Evolutionary conservation across 2,888 invertebrate species (phyloP).

Genomic region (Hoplodrina ambigua): DNA sequence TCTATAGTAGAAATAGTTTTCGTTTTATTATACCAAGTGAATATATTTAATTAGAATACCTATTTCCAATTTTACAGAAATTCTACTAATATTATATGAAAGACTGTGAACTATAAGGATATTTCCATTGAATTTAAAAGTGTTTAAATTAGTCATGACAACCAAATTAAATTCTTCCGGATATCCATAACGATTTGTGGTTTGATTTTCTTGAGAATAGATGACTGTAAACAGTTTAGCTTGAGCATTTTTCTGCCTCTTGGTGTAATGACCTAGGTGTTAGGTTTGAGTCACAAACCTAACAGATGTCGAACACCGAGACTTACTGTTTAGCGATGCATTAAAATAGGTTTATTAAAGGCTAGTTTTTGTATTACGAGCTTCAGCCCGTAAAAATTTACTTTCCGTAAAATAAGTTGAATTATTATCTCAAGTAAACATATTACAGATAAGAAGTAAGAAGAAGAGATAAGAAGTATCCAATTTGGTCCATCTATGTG

Average conservation of each 20-base stretch:
- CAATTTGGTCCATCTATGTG: too few relatives aligned
- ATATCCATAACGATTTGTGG: conserved; percentile 13
- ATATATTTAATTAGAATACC: conserved; percentile 6
- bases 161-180: background rate
- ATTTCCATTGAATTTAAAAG: background rate
- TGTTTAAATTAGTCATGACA: conserved; percentile 18
- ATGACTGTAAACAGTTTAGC: conserved; percentile 8
- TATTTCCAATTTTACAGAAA: too few relatives aligned
- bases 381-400: too few relatives aligned
- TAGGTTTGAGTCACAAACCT: conserved; percentile 2
- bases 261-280: background rate
- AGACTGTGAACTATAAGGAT: too few relatives aligned
- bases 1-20: conserved; percentile 8
- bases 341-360: background rate
- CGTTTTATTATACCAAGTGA: conserved; percentile 36
- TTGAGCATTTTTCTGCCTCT: background rate
- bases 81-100: too few relatives aligned
- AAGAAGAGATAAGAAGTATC: too few relatives aligned
- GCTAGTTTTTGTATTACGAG: background rate
- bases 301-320: background rate
- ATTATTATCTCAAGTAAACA: too few relatives aligned
- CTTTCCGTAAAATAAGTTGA: too few relatives aligned
- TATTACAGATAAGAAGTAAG: too few relatives aligned
- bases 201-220: conserved; percentile 16
- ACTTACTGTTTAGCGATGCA: background rate